Base-by-base conservation (phyloP, 2,888 invertebrate species). In the Calameuta filiformis region DNA sequence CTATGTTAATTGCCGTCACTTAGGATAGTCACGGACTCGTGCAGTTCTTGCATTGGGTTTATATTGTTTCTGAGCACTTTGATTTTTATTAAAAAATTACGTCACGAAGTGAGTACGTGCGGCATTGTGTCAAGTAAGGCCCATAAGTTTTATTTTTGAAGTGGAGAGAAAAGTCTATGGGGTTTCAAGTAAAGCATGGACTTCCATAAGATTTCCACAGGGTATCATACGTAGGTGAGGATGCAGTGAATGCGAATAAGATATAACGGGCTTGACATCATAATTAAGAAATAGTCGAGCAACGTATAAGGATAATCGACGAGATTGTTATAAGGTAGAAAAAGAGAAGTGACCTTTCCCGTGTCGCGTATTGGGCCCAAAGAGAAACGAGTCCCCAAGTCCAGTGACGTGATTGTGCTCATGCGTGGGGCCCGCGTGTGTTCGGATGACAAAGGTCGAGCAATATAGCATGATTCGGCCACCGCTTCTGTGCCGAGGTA, bases 1-100 rank as follows among this genome's bases (percentile, higher is more conserved):
- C 87, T 87, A 87, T 87, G 86, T 85, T 87, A 88, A 90, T 89
- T 88, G 86, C 86, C 85, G 85, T 87, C 88, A 86, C 87, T 88
- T 86, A 86, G 85, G 71, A 71, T 31, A 31, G 71, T 34, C 71
- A 34, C 71, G 71, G 31, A 31, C 71, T 12, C 71, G 31, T 23
- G 56, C 23, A 56, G 2, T 23, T 56, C 56, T 56, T 23, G 23
- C 56, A 23, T 56, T 56, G 9, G 2, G 15, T 56, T 23, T 56
- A 56, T 56, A 56, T 56, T 56, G 56, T 56, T 56, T 23, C 56
- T 9, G 56, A 56, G 56, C 9, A 56, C 23, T 23, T 56, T 56
- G 1, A 56, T 56, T 56, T 56, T 56, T 56, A 56, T 56, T 56
- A 0, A 9, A 56, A 23, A 56, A 56, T 56, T 56, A 56, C 23